A percentile compares a stretch with the other conserved stretches of the same genome.
Conservation (phyloP, 1,140 invertebrate species). For the Proales similis region DNA sequence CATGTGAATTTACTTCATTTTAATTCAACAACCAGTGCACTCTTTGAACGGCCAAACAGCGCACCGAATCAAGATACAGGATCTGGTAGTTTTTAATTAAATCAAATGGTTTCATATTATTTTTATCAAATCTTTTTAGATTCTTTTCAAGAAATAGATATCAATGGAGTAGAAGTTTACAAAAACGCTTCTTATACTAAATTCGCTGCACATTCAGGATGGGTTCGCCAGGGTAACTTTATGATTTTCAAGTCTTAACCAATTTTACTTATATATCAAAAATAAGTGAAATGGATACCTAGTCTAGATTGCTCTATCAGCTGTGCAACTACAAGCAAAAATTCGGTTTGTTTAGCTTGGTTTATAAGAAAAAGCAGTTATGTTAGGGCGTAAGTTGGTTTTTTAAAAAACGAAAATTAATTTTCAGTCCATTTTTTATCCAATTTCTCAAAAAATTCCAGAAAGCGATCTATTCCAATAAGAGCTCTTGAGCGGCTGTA, state of each 20-base stretch:
- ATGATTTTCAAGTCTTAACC: neutral
- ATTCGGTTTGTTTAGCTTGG: conserved; percentile 51
- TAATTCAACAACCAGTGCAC: conserved; percentile 48
- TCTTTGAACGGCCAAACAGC: conserved; percentile 49
- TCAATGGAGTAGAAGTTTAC: conserved; percentile 44
- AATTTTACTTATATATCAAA: neutral
- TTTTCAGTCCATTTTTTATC: neutral
- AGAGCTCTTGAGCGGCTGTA: conserved; percentile 27
- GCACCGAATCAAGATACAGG: conserved; percentile 48
- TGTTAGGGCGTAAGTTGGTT: conserved; percentile 27
- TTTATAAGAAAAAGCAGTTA: conserved; percentile 45
- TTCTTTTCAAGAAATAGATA: conserved; percentile 46
- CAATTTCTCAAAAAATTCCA: neutral
- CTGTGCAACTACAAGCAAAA: conserved; percentile 47
- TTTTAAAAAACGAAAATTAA: neutral
- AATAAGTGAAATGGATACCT: conserved; percentile 47
- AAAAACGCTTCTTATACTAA: conserved; percentile 46
- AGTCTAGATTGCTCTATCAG: conserved; percentile 51
- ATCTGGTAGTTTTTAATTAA: neutral
- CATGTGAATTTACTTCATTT: conserved; percentile 49
- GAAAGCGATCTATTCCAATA: conserved; percentile 16
- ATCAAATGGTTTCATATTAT: neutral
- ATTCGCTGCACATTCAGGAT: conserved; percentile 47
- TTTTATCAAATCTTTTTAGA: conserved; percentile 41
- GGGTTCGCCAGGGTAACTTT: conserved; percentile 49